Conservation (phyloP, 2,113 vertebrate genomes). For the Pterocles gutturalis region DNA sequence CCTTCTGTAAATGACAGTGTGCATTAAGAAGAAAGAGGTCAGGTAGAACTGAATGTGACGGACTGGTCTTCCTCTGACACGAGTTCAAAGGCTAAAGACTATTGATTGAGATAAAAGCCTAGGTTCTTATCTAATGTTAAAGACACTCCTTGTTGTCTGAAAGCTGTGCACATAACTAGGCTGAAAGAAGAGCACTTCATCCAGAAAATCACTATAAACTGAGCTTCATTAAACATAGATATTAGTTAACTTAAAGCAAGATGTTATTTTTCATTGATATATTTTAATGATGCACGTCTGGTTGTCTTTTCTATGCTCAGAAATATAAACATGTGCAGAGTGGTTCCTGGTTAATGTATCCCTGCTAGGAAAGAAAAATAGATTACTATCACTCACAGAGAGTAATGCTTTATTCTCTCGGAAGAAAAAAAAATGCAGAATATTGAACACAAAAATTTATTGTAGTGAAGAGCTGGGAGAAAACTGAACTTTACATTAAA, state of each 20-base stretch:
- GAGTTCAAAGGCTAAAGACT: slow-evolving; percentile 89
- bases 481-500: slow-evolving; percentile 63
- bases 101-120: slow-evolving; percentile 88
- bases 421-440: slow-evolving; percentile 13
- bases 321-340: slow-evolving; percentile 70
- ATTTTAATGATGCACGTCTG: slow-evolving; percentile 74
- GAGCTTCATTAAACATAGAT: slow-evolving; percentile 80
- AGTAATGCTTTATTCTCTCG: slow-evolving; percentile 41
- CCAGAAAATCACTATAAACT: slow-evolving; percentile 78
- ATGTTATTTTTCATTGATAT: slow-evolving; percentile 77
- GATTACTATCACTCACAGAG: slow-evolving; percentile 61
- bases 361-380: slow-evolving; percentile 70
- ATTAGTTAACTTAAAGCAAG: slow-evolving; percentile 80
- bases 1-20: slow-evolving; percentile 76
- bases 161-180: slow-evolving; percentile 81
- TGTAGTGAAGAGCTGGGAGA: slow-evolving; percentile 7
- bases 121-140: slow-evolving; percentile 85
- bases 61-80: slow-evolving; percentile 78
- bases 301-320: slow-evolving; percentile 67
- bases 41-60: slow-evolving; percentile 80
- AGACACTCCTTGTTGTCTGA: slow-evolving; percentile 84
- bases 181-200: slow-evolving; percentile 76
- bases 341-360: slow-evolving; percentile 62
- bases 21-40: slow-evolving; percentile 81
- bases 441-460: slow-evolving; percentile 47